A percentile compares a stretch with the other conserved stretches of the same genome.
These are phyloP conservation scores for Hecatera dysodea DNA, from an alignment of 2,888 invertebrate genomes.

Conservation along the genomic window DNA sequence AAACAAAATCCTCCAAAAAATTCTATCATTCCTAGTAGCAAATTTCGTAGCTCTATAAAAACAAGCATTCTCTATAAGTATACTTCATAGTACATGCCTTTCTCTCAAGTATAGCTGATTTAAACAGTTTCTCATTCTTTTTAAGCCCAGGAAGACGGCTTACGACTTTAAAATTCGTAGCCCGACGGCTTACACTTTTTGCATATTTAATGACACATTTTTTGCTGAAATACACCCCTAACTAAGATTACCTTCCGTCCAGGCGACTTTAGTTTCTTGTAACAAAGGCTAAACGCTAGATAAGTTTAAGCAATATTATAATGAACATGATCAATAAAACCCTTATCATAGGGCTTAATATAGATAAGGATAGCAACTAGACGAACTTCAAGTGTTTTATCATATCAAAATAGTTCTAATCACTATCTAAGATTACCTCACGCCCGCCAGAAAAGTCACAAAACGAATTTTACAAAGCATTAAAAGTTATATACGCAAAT, in stretches of 20 bases:
- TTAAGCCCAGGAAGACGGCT: slow-evolving; percentile 22
- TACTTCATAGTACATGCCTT: slow-evolving; percentile 1
- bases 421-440: slow-evolving; percentile 45
- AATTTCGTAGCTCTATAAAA: neutral
- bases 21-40: neutral
- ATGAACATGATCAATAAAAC: slow-evolving; percentile 18
- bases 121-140: slow-evolving; percentile 17
- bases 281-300: slow-evolving; percentile 13
- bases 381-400: slow-evolving; percentile 46
- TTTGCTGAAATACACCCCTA: slow-evolving; percentile 38
- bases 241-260: slow-evolving; percentile 32
- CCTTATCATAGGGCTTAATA: slow-evolving; percentile 25
- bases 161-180: slow-evolving; percentile 37
- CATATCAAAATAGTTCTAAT: slow-evolving; percentile 59
- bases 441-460: slow-evolving; percentile 60
- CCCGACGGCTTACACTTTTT: slow-evolving; percentile 43
- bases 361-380: slow-evolving; percentile 27
- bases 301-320: slow-evolving; percentile 10
- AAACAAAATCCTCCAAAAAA: neutral
- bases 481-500: slow-evolving; percentile 57
- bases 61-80: no score
- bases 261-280: slow-evolving; percentile 1
- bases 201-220: slow-evolving; percentile 49
- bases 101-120: slow-evolving; percentile 9
- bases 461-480: slow-evolving; percentile 68